These are phyloP conservation scores for Planococcus citri DNA, from an alignment of 1,140 invertebrate genomes.

Conservation along the genomic window DNA sequence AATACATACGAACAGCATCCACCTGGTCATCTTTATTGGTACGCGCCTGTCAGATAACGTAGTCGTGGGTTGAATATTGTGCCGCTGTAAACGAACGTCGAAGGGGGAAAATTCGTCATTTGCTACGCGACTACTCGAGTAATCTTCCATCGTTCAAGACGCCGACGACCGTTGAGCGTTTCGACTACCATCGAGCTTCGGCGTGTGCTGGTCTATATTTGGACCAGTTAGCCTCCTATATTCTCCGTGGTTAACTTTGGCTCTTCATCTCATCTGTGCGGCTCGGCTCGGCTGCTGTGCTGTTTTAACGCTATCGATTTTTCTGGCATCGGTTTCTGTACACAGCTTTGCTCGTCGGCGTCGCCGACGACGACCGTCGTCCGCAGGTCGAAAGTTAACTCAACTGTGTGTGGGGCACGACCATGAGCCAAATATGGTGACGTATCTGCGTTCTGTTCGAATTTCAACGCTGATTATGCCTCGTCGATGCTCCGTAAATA, in stretches of 20 bases:
- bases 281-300: too few relatives aligned
- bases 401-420: neutral
- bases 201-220: conserved; percentile 13
- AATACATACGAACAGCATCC: neutral
- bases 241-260: conserved; percentile 12
- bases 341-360: neutral
- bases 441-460: too few relatives aligned
- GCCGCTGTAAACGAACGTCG: neutral
- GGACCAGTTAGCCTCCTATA: conserved; percentile 9
- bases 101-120: conserved; percentile 5
- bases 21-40: neutral
- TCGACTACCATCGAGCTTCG: neutral
- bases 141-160: neutral
- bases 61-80: neutral
- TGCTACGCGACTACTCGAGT: too few relatives aligned
- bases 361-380: too few relatives aligned
- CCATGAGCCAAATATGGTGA: neutral
- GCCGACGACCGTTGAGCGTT: neutral
- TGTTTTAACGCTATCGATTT: neutral
- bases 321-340: neutral
- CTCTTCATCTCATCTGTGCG: too few relatives aligned
- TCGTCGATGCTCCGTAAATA: too few relatives aligned
- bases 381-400: too few relatives aligned
- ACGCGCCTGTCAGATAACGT: neutral
- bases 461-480: too few relatives aligned